Evolutionary conservation across 2,888 invertebrate species (phyloP).

Genomic region (Macaria notata): DNA sequence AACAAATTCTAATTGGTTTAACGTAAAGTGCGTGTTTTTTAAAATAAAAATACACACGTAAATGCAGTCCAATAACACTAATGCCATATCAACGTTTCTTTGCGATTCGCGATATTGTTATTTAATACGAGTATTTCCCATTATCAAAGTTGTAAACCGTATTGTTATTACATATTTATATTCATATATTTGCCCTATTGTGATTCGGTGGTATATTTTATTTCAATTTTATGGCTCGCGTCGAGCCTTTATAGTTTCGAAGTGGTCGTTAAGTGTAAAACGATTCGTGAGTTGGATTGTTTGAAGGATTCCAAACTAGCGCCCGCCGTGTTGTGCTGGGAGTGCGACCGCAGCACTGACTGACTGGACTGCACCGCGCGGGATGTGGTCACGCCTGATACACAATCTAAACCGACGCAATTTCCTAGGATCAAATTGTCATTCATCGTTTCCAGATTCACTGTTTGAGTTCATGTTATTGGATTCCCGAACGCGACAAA

Average conservation of each 20-base stretch:
- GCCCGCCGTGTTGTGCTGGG: slow-evolving; percentile 29
- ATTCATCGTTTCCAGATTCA: slow-evolving; percentile 17
- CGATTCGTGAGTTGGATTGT: slow-evolving; percentile 21
- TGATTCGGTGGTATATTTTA: slow-evolving; percentile 36
- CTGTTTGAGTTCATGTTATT: slow-evolving; percentile 24
- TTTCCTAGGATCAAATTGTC: slow-evolving; percentile 38
- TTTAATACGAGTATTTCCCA: too few species aligned
- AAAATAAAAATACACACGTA: too few species aligned
- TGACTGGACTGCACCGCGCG: slow-evolving; percentile 35
- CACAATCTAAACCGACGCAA: slow-evolving; percentile 35
- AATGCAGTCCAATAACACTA: too few species aligned
- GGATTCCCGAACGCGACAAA: slow-evolving; percentile 17
- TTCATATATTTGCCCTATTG: slow-evolving; percentile 36
- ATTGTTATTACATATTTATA: slow-evolving; percentile 33
- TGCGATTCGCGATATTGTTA: too few species aligned
- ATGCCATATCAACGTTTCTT: too few species aligned
- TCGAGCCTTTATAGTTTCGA: slow-evolving; percentile 26
- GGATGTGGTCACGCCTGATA: slow-evolving; percentile 52
- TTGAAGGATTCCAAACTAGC: slow-evolving; percentile 29
- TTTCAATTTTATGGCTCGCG: slow-evolving; percentile 35
- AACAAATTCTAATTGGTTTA: too few species aligned
- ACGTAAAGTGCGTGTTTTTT: too few species aligned
- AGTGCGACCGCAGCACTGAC: slow-evolving; percentile 37
- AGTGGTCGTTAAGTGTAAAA: slow-evolving; percentile 32
- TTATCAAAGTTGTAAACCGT: slow-evolving; percentile 20